Conservation (phyloP, 2,888 invertebrate genomes). For the Euproctis similis region DNA sequence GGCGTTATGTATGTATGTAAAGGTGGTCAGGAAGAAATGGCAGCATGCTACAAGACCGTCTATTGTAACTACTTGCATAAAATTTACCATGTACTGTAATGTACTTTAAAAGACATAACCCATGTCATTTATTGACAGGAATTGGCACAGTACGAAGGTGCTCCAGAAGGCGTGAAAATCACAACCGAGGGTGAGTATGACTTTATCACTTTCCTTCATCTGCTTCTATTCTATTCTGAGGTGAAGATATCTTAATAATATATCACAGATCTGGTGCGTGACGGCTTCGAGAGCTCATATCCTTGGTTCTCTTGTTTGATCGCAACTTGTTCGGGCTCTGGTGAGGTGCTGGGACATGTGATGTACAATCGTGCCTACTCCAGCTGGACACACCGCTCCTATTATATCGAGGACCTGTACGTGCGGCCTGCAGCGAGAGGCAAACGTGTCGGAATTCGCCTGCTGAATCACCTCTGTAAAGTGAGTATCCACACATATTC, state of each 20-base stretch:
- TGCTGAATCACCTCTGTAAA: slow-evolving; percentile 67
- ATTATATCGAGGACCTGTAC: slow-evolving; percentile 91
- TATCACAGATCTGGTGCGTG: slow-evolving; percentile 75
- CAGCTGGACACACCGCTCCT: slow-evolving; percentile 87
- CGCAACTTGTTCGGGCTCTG: slow-evolving; percentile 64
- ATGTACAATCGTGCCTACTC: slow-evolving; percentile 89
- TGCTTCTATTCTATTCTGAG: too few species aligned
- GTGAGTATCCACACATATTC: slow-evolving; percentile 4
- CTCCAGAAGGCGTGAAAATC: slow-evolving; percentile 77
- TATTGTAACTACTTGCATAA: too few species aligned
- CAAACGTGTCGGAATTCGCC: slow-evolving; percentile 76
- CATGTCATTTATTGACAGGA: slow-evolving; percentile 57
- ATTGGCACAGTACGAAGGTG: slow-evolving; percentile 79
- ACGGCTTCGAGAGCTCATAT: slow-evolving; percentile 79
- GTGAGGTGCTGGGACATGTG: slow-evolving; percentile 81
- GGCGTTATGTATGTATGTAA: too few species aligned
- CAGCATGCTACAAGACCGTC: too few species aligned
- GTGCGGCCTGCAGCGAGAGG: slow-evolving; percentile 79
- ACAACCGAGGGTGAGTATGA: slow-evolving; percentile 65
- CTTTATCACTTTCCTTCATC: too few species aligned
- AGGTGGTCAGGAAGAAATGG: too few species aligned
- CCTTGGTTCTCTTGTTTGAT: slow-evolving; percentile 80
- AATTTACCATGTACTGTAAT: too few species aligned
- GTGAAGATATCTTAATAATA: too few species aligned
- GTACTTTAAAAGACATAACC: too few species aligned